Conservation (phyloP, 2,797 vertebrate species). For the Ciconia nigra region DNA sequence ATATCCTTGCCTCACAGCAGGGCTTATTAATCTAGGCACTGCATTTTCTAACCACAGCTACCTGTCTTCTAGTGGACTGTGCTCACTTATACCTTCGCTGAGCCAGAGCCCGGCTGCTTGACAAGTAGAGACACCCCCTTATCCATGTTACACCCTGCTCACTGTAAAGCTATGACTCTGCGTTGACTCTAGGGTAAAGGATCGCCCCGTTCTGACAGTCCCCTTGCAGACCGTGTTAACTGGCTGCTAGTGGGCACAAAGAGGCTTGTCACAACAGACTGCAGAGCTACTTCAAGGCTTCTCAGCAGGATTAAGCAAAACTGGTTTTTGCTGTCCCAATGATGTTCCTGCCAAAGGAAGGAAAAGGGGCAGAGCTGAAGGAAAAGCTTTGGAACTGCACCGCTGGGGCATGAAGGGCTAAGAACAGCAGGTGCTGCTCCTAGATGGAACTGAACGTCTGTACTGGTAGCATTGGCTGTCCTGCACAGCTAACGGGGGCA, state of each 20-base stretch:
- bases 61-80: not conserved
- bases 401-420: not conserved
- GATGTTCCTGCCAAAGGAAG: not conserved
- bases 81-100: not conserved
- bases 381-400: not conserved
- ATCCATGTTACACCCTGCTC: not conserved
- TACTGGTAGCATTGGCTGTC: not conserved
- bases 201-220: not conserved
- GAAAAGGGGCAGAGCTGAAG: not conserved
- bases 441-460: not conserved
- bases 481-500: fast-evolving
- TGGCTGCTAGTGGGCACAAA: not conserved
- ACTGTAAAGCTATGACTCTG: not conserved
- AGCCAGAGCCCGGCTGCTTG: not conserved
- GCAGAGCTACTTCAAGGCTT: not conserved
- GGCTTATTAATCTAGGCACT: not conserved
- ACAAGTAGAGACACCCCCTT: not conserved
- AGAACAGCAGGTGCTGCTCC: not conserved
- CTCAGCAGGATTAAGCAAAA: not conserved
- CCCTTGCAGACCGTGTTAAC: not conserved
- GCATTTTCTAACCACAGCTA: not conserved
- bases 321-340: not conserved
- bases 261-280: not conserved
- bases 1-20: not conserved
- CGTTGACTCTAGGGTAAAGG: not conserved